These are phyloP conservation scores for Cosmorhoe ocellata DNA, from an alignment of 2,888 invertebrate genomes.

Conservation along the genomic window DNA sequence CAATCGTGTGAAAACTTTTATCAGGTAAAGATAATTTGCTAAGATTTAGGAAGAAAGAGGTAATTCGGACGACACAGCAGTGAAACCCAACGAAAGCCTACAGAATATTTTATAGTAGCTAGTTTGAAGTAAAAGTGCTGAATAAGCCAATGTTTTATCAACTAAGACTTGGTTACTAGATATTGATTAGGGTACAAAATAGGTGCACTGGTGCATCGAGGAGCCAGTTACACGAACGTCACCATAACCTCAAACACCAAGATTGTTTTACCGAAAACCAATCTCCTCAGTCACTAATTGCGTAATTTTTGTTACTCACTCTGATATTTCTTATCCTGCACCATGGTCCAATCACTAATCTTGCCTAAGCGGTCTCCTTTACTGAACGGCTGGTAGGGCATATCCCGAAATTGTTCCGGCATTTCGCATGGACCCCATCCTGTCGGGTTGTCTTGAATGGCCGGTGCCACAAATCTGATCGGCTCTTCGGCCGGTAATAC, in stretches of 20 bases:
- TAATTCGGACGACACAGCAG: too few species aligned
- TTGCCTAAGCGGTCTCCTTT: constrained; percentile 99
- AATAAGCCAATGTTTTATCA: too few species aligned
- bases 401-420: constrained; percentile 96
- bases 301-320: constrained; percentile 82
- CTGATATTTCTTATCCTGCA: constrained; percentile 96
- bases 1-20: too few species aligned
- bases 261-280: constrained; percentile 2
- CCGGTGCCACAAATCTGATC: constrained; percentile 86
- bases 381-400: constrained; percentile 99
- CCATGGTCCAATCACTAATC: constrained; percentile 99
- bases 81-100: too few species aligned
- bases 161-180: too few species aligned
- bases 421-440: constrained; percentile 99
- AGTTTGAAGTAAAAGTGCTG: too few species aligned
- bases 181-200: too few species aligned
- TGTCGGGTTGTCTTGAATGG: constrained; percentile 91
- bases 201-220: neutral
- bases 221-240: constrained; percentile 36
- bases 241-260: constrained; percentile 55
- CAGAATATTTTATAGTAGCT: too few species aligned
- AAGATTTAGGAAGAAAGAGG: too few species aligned
- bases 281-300: neutral
- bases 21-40: too few species aligned
- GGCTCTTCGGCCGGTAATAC: constrained; percentile 82